Evolutionary conservation across 2,888 invertebrate species (phyloP), one percentile per base, ranked within the genome.

Genomic region (Hermaeophaga mercurialis): DNA sequence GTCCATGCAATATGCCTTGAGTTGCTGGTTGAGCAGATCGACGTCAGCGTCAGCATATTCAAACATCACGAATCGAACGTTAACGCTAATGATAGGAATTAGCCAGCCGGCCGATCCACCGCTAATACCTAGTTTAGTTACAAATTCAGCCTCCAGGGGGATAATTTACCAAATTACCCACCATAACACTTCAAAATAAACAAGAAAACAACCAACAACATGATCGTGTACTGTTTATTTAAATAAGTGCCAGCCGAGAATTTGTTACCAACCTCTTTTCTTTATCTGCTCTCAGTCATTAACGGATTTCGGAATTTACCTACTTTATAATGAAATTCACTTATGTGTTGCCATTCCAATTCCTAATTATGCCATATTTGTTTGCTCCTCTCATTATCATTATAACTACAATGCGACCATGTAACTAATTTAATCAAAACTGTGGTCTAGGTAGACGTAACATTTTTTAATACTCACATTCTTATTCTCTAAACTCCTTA

Each of bases 81-180:
- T 75, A 76, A 74, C 73, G 74, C 73, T 77, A 78, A 79, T 79
- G 77, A 79, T 78, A 78, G 79, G 76, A 73, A 79, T 79, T 78
- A 82, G 80, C 79, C 79, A 80, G 77, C 80, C 79, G 79, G 80
- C 78, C 82, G 82, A 82, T 82, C 80, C 81, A 78, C 81, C 80
- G 81, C 81, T 82, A 82, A 83, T 83, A 81, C 81, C 79, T 82
- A 82, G 82, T 82, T 83, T 82, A 82, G 81, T 81, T 82, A 81
- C 81, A 82, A 82, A 82, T 82, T 81, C 81, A 78, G 78, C 80
- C 82, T 80, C 75, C 76, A 78, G 81, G 82, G 81, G 78, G 80
- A 78, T 81, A 83, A 83, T 83, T 83, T 78, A 78, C 77, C 71
- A 78, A 78, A 78, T 78, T 78, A 78, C 78, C 76, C 77, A 72